These are phyloP conservation scores for Patella vulgata DNA, from an alignment of 1,140 invertebrate species.

Conservation along the genomic window DNA sequence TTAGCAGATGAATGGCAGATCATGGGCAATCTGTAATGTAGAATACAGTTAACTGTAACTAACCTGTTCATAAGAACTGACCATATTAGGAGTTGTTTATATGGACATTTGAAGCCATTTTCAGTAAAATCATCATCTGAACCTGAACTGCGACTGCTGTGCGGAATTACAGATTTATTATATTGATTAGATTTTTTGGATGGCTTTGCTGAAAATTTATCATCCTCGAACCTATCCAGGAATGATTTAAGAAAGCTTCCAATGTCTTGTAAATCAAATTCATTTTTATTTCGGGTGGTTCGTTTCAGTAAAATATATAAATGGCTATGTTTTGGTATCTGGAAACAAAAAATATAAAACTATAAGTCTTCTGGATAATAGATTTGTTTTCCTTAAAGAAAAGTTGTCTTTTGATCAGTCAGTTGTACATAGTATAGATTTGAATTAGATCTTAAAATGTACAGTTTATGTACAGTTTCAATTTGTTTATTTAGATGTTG, in stretches of 20 bases:
- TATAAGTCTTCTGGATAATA: constrained; percentile 9
- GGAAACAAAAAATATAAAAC: not conserved
- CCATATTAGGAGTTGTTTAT: constrained; percentile 59
- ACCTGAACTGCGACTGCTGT: too few species aligned
- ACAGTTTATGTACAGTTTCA: too few species aligned
- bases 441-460: too few species aligned
- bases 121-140: constrained; percentile 11
- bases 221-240: constrained; percentile 49
- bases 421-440: too few species aligned
- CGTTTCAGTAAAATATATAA: constrained; percentile 30
- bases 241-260: constrained; percentile 42
- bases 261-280: constrained; percentile 34
- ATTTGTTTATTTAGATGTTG: too few species aligned
- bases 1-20: too few species aligned
- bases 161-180: too few species aligned
- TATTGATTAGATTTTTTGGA: too few species aligned
- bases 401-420: too few species aligned
- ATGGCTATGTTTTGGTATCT: constrained; percentile 35
- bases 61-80: constrained; percentile 55
- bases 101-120: constrained; percentile 47
- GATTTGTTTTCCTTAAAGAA: too few species aligned
- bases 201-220: not conserved
- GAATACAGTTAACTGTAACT: too few species aligned
- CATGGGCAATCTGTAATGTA: too few species aligned
- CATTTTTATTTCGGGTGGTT: constrained; percentile 5